These are phyloP conservation scores for Meliscaeva auricollis DNA, from an alignment of 2,888 invertebrate species.

Conservation along the genomic window DNA sequence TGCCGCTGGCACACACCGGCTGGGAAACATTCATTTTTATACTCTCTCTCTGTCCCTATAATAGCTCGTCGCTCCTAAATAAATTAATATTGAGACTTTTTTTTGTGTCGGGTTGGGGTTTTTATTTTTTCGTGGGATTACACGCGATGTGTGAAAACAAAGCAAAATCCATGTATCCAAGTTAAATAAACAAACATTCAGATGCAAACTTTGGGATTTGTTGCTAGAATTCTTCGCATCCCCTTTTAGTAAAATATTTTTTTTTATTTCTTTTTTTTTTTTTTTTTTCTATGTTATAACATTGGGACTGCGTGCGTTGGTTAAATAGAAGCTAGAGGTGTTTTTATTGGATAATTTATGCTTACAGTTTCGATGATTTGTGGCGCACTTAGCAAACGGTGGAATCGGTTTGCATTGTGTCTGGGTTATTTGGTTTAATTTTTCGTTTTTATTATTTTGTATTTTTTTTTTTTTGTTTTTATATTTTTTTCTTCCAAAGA, in stretches of 20 bases:
- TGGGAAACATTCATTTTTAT: conserved; percentile 12
- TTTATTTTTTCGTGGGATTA: conserved; percentile 32
- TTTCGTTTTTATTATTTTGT: no score
- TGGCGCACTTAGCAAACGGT: conserved; percentile 53
- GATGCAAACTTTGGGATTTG: conserved; percentile 25
- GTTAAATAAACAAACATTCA: conserved; percentile 69
- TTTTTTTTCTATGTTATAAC: conserved; percentile 35
- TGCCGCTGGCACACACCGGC: background rate
- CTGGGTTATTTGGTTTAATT: conserved; percentile 13
- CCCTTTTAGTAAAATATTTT: background rate
- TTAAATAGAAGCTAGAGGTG: conserved; percentile 52
- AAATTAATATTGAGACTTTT: conserved; percentile 32
- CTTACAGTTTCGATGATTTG: conserved; percentile 63
- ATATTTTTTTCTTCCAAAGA: no score
- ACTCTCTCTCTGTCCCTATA: background rate
- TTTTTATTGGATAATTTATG: conserved; percentile 70
- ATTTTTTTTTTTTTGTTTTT: background rate
- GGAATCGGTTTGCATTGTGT: conserved; percentile 50
- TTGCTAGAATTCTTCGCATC: conserved; percentile 11
- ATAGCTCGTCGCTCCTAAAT: conserved; percentile 29
- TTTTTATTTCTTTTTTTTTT: background rate
- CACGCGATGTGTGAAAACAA: conserved; percentile 60
- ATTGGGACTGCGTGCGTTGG: conserved; percentile 61
- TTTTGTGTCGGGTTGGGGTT: background rate
- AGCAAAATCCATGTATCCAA: conserved; percentile 66